Evolutionary conservation across 2,888 invertebrate species (phyloP).

Genomic region (Oligia latruncula): DNA sequence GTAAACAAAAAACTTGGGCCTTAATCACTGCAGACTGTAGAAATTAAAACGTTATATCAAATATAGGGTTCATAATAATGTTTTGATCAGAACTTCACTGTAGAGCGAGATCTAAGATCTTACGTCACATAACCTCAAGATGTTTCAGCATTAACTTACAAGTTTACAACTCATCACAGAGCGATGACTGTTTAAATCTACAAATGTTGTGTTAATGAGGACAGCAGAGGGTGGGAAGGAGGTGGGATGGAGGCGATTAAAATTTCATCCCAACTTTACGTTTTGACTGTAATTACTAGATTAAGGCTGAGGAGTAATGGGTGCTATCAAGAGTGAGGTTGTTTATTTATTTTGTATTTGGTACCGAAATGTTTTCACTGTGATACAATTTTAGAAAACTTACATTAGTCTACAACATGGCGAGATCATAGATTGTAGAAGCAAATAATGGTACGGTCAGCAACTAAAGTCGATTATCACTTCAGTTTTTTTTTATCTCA

Average conservation of each 20-base stretch:
- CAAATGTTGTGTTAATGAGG: constrained; percentile 75
- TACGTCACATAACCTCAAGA: constrained; percentile 44
- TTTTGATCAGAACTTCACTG: neutral
- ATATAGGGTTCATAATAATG: neutral
- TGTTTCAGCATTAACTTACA: constrained; percentile 68
- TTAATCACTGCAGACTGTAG: neutral
- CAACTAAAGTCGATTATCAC: no score
- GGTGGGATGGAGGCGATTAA: constrained; percentile 66
- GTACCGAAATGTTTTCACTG: no score
- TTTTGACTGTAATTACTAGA: constrained; percentile 74
- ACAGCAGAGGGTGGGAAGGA: constrained; percentile 26
- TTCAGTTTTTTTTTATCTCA: no score
- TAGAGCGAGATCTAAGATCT: neutral
- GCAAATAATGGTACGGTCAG: no score
- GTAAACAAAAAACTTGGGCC: no score
- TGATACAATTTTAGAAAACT: no score
- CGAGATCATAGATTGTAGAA: no score
- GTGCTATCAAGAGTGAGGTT: constrained; percentile 30
- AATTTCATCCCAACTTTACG: constrained; percentile 73
- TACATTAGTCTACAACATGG: no score
- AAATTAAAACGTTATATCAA: neutral
- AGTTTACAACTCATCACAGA: constrained; percentile 79
- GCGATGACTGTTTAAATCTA: constrained; percentile 72
- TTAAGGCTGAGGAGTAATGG: constrained; percentile 62
- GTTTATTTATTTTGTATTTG: constrained; percentile 37